Base-by-base conservation (phyloP, 2,888 invertebrate genomes). In the Asteroscopus sphinx region DNA sequence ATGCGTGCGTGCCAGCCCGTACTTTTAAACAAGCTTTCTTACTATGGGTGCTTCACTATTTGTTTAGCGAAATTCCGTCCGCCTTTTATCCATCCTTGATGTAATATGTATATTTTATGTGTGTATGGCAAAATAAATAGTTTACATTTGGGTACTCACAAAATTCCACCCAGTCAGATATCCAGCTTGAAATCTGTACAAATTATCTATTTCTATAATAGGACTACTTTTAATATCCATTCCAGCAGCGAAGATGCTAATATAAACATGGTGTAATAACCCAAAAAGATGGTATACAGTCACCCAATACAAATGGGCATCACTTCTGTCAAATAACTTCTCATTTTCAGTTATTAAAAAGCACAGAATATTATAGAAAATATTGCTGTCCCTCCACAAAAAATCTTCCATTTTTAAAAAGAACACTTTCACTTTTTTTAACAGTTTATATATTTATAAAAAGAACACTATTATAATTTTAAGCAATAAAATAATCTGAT, bases 271-370 rank as follows among this genome's bases (percentile, higher is more conserved):
- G 12, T 92, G 92, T 0, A 82, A 37, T 0, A 87, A 64, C 0
- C 68, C 72, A 32, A 87, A 80, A 1, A 87, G 60, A 49, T 91
- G 92, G 2, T 84, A 79, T 0, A 92, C 91, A 0, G 92, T 92
- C 0, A 81, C 81, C 93, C 91, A 92, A 32, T 93, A 93, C 30
- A 92, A 63, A 26, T 79, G 85, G 0, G 87, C 77, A 12, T 92
- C 92, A 76, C 83, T 91, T 5, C 89, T 75, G 55, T 92, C 89
- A 12, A 91, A 92, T 0, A 91, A 74, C 12, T 92, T 92, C 48
- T 92, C 91, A 42, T 93, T 92, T 82, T 93, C 91, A 0, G 90
- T 88, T 57, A 93, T 90, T 0, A 93, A 76, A 76, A 91, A 91
- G 51, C 92, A 91, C 36, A 93, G 57, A 46, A 92, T 51, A 17